Conservation (phyloP, 2,888 invertebrate genomes). For the Lycia hirtaria region DNA sequence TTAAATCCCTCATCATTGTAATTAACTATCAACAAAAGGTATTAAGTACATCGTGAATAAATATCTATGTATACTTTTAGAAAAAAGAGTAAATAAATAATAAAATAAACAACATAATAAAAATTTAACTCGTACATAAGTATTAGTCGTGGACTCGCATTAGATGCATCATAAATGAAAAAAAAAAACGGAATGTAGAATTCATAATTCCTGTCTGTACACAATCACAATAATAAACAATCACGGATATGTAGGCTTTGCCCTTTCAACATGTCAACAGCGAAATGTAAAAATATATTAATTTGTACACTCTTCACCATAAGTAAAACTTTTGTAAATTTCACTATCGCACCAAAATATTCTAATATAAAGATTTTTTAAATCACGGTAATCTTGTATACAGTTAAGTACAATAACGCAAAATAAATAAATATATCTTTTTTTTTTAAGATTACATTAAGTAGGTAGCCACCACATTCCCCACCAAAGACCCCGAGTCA, state of each 20-base stretch:
- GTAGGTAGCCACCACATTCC: conserved; percentile 72
- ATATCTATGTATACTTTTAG: conserved; percentile 49
- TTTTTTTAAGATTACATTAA: conserved; percentile 64
- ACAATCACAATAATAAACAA: conserved; percentile 81
- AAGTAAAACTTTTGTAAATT: conserved; percentile 81
- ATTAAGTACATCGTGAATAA: conserved; percentile 63
- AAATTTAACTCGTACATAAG: conserved; percentile 70
- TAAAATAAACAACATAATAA: conserved; percentile 59
- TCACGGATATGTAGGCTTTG: conserved; percentile 81
- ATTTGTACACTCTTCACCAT: conserved; percentile 82
- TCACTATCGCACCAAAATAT: conserved; percentile 84
- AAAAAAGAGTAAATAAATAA: conserved; percentile 59
- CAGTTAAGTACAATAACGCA: conserved; percentile 72
- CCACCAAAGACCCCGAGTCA: conserved; percentile 67
- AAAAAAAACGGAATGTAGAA: conserved; percentile 82
- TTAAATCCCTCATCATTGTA: conserved; percentile 51
- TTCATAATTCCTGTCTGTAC: conserved; percentile 81
- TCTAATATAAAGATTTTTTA: conserved; percentile 69
- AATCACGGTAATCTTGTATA: conserved; percentile 67
- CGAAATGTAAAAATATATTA: conserved; percentile 85
- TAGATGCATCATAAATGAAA: conserved; percentile 76
- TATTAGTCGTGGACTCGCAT: conserved; percentile 84
- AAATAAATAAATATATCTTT: conserved; percentile 64
- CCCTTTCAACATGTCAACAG: conserved; percentile 80
- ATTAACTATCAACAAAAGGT: conserved; percentile 50